Evolutionary conservation across 1,140 invertebrate species (phyloP), one percentile per base, ranked within the genome.

Genomic region (Plectrocnemia conspersa): DNA sequence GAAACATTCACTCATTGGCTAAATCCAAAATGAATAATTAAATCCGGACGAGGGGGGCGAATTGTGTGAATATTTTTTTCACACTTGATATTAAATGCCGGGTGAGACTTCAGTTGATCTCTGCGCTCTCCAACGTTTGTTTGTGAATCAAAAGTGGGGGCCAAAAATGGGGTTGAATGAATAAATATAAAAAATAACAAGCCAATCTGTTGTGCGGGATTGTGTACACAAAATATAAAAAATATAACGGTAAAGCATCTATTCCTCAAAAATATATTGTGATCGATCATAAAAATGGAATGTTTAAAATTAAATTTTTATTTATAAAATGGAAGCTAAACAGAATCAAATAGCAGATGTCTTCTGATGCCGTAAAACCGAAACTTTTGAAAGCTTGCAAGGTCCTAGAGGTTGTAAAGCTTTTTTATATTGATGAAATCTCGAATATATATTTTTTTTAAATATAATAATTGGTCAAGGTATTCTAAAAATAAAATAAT

Each of bases 321-420:
- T n/a, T n/a, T n/a, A n/a, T n/a, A n/a, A n/a, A n/a, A n/a, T n/a
- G n/a, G 32, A 25, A 35, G 29, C 27, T 18, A 40, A 57, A 45
- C 41, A 32, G 56, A 50, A 54, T 54, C 56, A 59, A 59, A 59
- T 54, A 54, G 56, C 56, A 59, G 56, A 59, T 59, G 56, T 49
- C 35, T 16, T n/a, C n/a, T n/a, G n/a, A n/a, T n/a, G n/a, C n/a
- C n/a, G n/a, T n/a, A n/a, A n/a, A n/a, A n/a, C n/a, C n/a, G n/a
- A n/a, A n/a, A n/a, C n/a, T n/a, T n/a, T n/a, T n/a, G n/a, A n/a
- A n/a, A n/a, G n/a, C n/a, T n/a, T n/a, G n/a, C n/a, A n/a, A n/a
- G n/a, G n/a, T n/a, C n/a, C n/a, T n/a, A n/a, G n/a, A n/a, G n/a
- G n/a, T n/a, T n/a, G n/a, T n/a, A n/a, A n/a, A n/a, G n/a, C n/a